phyloP scores from a whole-genome alignment of 2,888 invertebrate species.

The Pseudococcus jackbeardsleyi region DNA sequence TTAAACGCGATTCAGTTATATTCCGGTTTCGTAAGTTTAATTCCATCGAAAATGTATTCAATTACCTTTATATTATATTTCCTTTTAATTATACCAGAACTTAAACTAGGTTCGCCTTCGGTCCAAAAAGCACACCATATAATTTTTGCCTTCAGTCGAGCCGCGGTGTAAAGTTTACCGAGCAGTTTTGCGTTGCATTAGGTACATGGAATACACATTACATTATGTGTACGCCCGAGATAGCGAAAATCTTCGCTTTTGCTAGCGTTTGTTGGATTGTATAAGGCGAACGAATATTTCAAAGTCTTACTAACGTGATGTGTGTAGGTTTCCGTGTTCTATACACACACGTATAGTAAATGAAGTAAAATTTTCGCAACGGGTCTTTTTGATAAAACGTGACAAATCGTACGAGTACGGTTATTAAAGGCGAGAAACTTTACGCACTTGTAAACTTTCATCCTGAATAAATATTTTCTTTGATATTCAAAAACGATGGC shows the following conservation, averaged over 20 bases:
- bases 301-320: conserved; percentile 30
- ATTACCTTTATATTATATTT: conserved; percentile 40
- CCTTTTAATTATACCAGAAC: conserved; percentile 15
- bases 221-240: neutral
- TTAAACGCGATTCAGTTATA: conserved; percentile 6
- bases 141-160: neutral
- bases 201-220: neutral
- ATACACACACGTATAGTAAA: conserved; percentile 6
- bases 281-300: conserved; percentile 13
- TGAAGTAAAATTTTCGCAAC: conserved; percentile 39
- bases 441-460: conserved; percentile 50
- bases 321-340: conserved; percentile 17
- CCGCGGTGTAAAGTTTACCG: neutral
- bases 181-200: neutral
- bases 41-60: conserved; percentile 37
- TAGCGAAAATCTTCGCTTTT: neutral
- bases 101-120: neutral
- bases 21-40: conserved; percentile 32
- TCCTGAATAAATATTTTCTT: conserved; percentile 52
- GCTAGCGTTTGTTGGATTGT: neutral
- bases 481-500: conserved; percentile 43
- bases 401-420: conserved; percentile 47
- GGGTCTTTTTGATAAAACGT: conserved; percentile 47
- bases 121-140: neutral
- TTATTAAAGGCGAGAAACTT: conserved; percentile 46